Conservation (phyloP, 1,140 invertebrate species). For the Gryllus bimaculatus region DNA sequence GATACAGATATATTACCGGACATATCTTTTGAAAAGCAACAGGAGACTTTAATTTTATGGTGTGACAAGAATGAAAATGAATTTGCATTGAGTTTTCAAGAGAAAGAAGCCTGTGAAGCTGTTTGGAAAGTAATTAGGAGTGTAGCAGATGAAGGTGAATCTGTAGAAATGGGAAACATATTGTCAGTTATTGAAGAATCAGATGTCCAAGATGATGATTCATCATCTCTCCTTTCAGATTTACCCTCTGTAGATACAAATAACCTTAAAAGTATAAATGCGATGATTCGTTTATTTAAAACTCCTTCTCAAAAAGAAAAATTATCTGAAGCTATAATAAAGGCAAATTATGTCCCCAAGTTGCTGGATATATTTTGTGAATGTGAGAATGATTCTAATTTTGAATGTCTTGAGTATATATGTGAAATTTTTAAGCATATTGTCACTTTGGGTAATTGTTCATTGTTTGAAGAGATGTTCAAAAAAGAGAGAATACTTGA, state of each 20-base stretch:
- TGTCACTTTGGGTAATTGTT: not conserved
- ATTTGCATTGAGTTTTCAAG: not conserved
- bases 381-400: not conserved
- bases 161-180: not conserved
- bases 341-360: not conserved
- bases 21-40: not conserved
- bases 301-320: not conserved
- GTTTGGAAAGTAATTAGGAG: not conserved
- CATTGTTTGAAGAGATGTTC: not conserved
- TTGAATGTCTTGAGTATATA: not conserved
- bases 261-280: not conserved
- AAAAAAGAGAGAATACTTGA: not conserved
- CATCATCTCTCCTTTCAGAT: not conserved
- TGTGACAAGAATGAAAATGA: not conserved
- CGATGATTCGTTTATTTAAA: not conserved
- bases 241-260: not conserved
- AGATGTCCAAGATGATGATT: not conserved
- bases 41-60: not conserved
- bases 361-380: not conserved
- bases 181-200: not conserved
- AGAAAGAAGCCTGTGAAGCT: not conserved
- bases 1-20: not conserved
- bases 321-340: not conserved
- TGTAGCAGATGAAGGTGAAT: not conserved
- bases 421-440: not conserved